Conservation (phyloP, 2,888 invertebrate genomes). For the Heteropelma amictum region DNA sequence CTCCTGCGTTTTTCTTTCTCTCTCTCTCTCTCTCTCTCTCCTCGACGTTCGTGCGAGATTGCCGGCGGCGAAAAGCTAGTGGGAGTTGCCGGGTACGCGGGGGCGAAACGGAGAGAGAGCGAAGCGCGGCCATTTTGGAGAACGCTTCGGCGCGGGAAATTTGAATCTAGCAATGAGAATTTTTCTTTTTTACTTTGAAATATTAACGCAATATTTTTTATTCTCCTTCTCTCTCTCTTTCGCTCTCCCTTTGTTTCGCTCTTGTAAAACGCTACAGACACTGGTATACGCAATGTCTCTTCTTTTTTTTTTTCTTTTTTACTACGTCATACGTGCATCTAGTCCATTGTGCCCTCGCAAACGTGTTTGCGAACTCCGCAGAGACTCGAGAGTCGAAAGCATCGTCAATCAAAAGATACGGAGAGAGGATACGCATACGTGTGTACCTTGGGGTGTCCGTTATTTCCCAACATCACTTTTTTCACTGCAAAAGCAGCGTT, state of each 20-base stretch:
- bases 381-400: conserved; percentile 20
- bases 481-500: no score
- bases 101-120: conserved; percentile 32
- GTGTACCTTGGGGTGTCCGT: not conserved
- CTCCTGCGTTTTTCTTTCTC: not conserved
- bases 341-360: conserved; percentile 70
- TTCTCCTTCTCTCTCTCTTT: conserved; percentile 25
- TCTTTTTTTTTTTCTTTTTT: conserved; percentile 19
- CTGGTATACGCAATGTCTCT: conserved; percentile 34
- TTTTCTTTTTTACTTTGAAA: not conserved
- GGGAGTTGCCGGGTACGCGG: conserved; percentile 23
- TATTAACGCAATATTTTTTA: not conserved
- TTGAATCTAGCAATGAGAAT: conserved; percentile 54
- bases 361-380: conserved; percentile 56
- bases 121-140: conserved; percentile 72
- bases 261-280: not conserved
- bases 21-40: not conserved
- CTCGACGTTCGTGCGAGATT: conserved; percentile 21
- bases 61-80: not conserved
- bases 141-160: conserved; percentile 67
- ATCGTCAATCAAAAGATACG: conserved; percentile 22
- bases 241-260: not conserved
- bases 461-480: no score
- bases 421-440: not conserved
- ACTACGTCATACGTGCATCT: conserved; percentile 71